Conservation (phyloP, 2,797 vertebrate genomes). For the Girardinus metallicus region DNA sequence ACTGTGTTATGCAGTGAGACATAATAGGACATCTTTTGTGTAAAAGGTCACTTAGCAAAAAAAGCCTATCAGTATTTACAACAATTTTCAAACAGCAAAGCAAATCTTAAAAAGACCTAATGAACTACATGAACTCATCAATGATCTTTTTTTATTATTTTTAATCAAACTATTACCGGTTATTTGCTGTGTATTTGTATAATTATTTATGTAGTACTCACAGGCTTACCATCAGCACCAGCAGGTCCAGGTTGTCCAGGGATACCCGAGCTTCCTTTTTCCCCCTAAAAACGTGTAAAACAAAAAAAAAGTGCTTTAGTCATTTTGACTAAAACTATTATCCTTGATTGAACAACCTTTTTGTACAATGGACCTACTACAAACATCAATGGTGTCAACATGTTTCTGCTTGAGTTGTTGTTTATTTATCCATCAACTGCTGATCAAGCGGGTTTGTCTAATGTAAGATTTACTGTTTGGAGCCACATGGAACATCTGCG, state of each 20-base stretch:
- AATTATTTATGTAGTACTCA: slow-evolving; percentile 99
- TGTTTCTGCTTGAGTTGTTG: slow-evolving; percentile 27
- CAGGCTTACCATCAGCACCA: slow-evolving; percentile 99
- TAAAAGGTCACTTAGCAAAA: background rate
- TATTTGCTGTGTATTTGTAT: slow-evolving; percentile 75
- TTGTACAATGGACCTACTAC: slow-evolving; percentile 3
- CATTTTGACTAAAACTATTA: slow-evolving; percentile 4
- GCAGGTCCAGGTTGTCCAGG: slow-evolving; percentile 89
- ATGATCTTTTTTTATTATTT: slow-evolving; percentile 27
- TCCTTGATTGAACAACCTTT: background rate
- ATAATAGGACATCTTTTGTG: background rate
- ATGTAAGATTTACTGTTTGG: slow-evolving; percentile 40
- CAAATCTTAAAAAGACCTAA: slow-evolving; percentile 31
- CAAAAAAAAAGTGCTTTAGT: slow-evolving; percentile 24
- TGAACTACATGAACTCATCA: slow-evolving; percentile 26
- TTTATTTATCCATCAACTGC: slow-evolving; percentile 41
- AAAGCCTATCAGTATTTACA: background rate
- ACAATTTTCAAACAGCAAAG: background rate
- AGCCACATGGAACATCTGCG: slow-evolving; percentile 61
- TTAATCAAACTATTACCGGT: slow-evolving; percentile 27
- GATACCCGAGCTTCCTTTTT: slow-evolving; percentile 84
- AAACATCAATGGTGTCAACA: slow-evolving; percentile 23
- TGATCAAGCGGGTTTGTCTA: slow-evolving; percentile 27
- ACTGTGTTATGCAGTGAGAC: background rate
- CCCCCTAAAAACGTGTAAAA: slow-evolving; percentile 80